phyloP scores from a whole-genome alignment of 1,140 invertebrate species.

The Sitophilus oryzae region DNA sequence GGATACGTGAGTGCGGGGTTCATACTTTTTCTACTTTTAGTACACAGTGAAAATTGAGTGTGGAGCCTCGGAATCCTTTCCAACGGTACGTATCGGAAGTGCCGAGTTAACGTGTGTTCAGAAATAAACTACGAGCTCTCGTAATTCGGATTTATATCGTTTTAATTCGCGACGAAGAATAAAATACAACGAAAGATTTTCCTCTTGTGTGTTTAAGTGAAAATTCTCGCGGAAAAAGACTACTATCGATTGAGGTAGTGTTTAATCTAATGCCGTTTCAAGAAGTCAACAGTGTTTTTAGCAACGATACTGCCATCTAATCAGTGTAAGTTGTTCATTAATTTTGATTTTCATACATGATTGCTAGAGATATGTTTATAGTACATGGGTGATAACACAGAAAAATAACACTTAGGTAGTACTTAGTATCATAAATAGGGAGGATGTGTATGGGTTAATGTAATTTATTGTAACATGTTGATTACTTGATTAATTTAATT shows the following conservation, averaged over 20 bases:
- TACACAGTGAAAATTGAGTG: constrained; percentile 15
- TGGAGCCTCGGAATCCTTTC: constrained; percentile 12
- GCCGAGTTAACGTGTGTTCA: constrained; percentile 4
- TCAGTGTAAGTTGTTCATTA: constrained; percentile 22
- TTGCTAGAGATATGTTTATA: no score
- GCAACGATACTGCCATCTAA: constrained; percentile 15
- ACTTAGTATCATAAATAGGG: no score
- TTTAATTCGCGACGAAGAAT: background rate
- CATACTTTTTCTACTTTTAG: constrained; percentile 16
- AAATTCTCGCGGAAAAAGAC: no score
- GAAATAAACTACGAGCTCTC: background rate
- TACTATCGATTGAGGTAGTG: constrained; percentile 15
- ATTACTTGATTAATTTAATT: no score
- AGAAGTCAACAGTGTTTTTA: constrained; percentile 1
- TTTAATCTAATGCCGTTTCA: constrained; percentile 15
- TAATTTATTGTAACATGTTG: no score
- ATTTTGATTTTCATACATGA: no score
- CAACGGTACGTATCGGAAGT: constrained; percentile 12
- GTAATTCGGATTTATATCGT: background rate
- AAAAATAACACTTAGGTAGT: no score
- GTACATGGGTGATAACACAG: no score
- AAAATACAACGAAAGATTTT: background rate
- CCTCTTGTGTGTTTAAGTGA: no score
- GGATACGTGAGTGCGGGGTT: constrained; percentile 19
- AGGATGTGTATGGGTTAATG: no score